Evolutionary conservation across 2,888 invertebrate genomes (phyloP).

Genomic region (Drosophila mimica): DNA sequence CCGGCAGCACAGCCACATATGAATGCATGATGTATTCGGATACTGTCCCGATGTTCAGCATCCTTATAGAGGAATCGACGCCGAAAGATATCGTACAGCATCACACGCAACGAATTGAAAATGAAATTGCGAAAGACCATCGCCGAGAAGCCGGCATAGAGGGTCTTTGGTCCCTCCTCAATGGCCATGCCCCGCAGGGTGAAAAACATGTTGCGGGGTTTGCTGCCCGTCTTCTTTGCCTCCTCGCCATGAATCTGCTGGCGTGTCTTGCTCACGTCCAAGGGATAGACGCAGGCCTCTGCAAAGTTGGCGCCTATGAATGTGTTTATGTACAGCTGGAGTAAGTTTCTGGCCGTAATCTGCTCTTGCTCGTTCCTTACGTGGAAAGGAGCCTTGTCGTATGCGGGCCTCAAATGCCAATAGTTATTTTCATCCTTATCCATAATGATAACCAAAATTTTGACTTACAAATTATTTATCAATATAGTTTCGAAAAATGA

Average conservation of each 20-base stretch:
- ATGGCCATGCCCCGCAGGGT: slow-evolving; percentile 26
- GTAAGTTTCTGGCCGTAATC: slow-evolving; percentile 15
- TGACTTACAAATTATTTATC: neutral
- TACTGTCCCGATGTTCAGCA: neutral
- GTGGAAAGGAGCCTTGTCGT: neutral
- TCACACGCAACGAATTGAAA: slow-evolving; percentile 61
- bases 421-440: slow-evolving; percentile 34
- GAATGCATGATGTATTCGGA: slow-evolving; percentile 40
- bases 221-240: slow-evolving; percentile 30
- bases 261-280: slow-evolving; percentile 60
- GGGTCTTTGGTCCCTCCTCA: slow-evolving; percentile 34
- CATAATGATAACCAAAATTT: slow-evolving; percentile 20
- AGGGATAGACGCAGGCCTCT: slow-evolving; percentile 43
- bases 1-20: slow-evolving; percentile 52
- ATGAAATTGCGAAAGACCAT: slow-evolving; percentile 57
- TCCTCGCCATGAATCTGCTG: slow-evolving; percentile 58
- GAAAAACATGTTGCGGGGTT: slow-evolving; percentile 21
- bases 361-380: slow-evolving; percentile 16
- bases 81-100: slow-evolving; percentile 59
- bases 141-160: slow-evolving; percentile 58
- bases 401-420: slow-evolving; percentile 35
- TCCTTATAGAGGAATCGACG: slow-evolving; percentile 30
- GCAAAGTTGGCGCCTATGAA: slow-evolving; percentile 60
- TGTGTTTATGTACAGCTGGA: slow-evolving; percentile 52
- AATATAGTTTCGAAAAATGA: neutral